Evolutionary conservation across 2,888 invertebrate genomes (phyloP).

Genomic region (Serrognathus titanus): DNA sequence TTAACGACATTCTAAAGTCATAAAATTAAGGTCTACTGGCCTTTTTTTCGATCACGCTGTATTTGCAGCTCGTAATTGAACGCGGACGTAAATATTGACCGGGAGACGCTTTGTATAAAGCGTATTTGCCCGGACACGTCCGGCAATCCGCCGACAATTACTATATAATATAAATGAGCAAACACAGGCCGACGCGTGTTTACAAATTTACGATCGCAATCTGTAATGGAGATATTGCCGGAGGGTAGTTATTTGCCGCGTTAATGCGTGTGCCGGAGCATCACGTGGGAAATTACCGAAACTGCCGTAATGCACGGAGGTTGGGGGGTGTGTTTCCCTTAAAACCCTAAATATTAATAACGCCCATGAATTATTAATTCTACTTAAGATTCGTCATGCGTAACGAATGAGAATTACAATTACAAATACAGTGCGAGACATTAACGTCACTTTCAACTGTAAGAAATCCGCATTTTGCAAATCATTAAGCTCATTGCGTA

Average conservation of each 20-base stretch:
- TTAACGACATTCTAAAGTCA: too few species aligned
- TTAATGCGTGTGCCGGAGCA: constrained; percentile 9
- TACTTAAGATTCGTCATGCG: too few species aligned
- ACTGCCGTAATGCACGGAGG: constrained; percentile 3
- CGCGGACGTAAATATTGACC: constrained; percentile 1
- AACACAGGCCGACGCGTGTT: constrained; percentile 6
- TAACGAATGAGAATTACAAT: too few species aligned
- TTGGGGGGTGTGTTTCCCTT: background rate
- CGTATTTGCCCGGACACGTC: background rate
- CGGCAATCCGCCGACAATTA: background rate
- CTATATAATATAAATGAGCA: constrained; percentile 2
- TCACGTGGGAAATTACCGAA: constrained; percentile 17
- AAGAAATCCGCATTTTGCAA: too few species aligned
- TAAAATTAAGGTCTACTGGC: too few species aligned
- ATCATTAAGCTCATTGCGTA: too few species aligned
- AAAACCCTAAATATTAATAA: background rate
- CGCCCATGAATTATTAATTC: background rate
- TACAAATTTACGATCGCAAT: constrained; percentile 16
- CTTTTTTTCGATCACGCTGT: too few species aligned
- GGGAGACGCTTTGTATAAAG: background rate
- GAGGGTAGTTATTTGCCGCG: constrained; percentile 5
- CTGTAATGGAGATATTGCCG: constrained; percentile 16
- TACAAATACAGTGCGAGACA: too few species aligned
- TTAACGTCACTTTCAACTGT: too few species aligned
- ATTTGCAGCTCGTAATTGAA: too few species aligned